Evolutionary conservation across 2,888 invertebrate species (phyloP), one percentile per base, ranked within the genome.

Genomic region (Andrena marginata): DNA sequence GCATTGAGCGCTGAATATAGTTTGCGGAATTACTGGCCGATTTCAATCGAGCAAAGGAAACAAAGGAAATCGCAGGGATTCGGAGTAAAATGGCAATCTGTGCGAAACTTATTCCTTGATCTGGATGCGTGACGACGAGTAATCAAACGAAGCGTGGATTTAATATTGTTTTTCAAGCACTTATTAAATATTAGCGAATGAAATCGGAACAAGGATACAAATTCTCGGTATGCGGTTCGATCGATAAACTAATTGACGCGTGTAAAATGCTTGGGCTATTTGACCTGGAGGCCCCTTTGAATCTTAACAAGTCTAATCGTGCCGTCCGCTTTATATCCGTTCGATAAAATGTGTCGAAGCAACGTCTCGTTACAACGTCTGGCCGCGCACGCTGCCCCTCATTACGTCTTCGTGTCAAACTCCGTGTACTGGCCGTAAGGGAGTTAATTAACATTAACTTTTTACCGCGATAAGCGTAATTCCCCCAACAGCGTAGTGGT

Each of bases 301-400:
- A 86, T 86, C 77, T 79, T 62, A 65, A 77, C 73, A 80, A 64
- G 31, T 60, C n/a, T 68, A 77, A 72, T 80, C 49, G 63, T 20
- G 64, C 48, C 56, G 72, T 23, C 60, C 26, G 3, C 33, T 49
- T 68, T 49, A 54, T 26, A 8, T 16, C 35, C 54, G 69, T 51
- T 56, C 62, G 73, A 80, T 85, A 69, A 76, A 63, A 56, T 29
- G 51, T 31, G 67, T 23, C 51, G 56, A 73, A 85, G 54, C 64
- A 31, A 13, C 68, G 35, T 23, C 23, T 16, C 23, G 26, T 63
- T 16, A 16, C 3, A 16, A 29, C 13, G n/a, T 5, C 23, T 2
- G 42, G 2, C 7, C 29, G 10, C 2, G 16, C 3, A 6, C 26
- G 16, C 29, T 4, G 51, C 7, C 1, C 13, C 3, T 2, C 23